Conservation (phyloP, 2,888 invertebrate species). For the Psylliodes chrysocephalus region DNA sequence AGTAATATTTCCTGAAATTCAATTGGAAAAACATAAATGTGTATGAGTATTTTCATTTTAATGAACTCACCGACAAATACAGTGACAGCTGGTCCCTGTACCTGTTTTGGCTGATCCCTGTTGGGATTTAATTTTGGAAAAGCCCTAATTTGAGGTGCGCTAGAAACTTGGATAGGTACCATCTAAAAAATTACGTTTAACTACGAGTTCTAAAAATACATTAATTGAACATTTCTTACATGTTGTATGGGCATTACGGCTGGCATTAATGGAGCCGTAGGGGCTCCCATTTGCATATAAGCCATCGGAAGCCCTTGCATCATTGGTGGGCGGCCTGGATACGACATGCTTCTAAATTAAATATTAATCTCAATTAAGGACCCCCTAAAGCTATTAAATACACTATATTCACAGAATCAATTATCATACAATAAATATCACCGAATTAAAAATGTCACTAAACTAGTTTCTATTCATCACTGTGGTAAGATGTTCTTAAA, state of each 20-base stretch:
- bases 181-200: constrained; percentile 61
- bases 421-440: background rate
- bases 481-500: background rate
- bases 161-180: constrained; percentile 66
- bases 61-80: constrained; percentile 88
- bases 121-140: constrained; percentile 62
- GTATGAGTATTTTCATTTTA: background rate
- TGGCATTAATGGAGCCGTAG: constrained; percentile 78
- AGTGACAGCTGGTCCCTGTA: constrained; percentile 90
- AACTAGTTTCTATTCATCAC: background rate
- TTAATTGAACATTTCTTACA: constrained; percentile 68
- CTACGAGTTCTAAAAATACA: background rate
- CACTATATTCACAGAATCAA: background rate
- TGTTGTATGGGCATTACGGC: constrained; percentile 79
- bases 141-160: constrained; percentile 62
- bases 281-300: constrained; percentile 70
- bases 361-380: background rate
- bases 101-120: constrained; percentile 60
- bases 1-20: constrained; percentile 80
- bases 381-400: background rate
- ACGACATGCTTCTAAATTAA: constrained; percentile 76
- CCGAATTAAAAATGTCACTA: constrained; percentile 10
- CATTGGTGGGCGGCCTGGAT: constrained; percentile 86
- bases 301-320: constrained; percentile 76
- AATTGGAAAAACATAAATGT: background rate